Evolutionary conservation across 2,797 vertebrate species (phyloP).

Genomic region (Holocentrus rufus): DNA sequence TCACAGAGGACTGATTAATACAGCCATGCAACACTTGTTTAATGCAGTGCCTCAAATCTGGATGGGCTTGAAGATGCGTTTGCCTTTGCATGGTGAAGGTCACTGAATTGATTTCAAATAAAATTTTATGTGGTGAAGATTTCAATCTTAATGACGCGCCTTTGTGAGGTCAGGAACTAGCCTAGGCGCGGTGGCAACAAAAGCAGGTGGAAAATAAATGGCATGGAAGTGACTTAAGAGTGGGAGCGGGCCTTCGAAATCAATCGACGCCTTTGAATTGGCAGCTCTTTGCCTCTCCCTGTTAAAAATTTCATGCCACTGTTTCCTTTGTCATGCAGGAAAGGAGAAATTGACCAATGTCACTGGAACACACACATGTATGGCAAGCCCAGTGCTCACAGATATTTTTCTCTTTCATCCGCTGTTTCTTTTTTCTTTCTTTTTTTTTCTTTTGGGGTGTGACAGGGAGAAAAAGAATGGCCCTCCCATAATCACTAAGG

Average conservation of each 20-base stretch:
- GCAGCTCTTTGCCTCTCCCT: conserved; percentile 8
- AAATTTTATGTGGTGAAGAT: conserved; percentile 80
- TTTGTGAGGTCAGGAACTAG: conserved; percentile 75
- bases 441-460: too few relatives aligned
- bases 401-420: conserved; percentile 55
- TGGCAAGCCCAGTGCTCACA: conserved; percentile 48
- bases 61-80: conserved; percentile 61
- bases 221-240: conserved; percentile 43
- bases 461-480: conserved; percentile 69
- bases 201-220: conserved; percentile 72
- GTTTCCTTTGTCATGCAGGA: conserved; percentile 39
- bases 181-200: conserved; percentile 69
- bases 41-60: conserved; percentile 50
- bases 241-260: conserved; percentile 50
- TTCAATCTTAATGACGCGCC: conserved; percentile 80
- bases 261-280: conserved; percentile 45
- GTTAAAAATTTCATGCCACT: conserved; percentile 18
- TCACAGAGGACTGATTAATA: conserved; percentile 45
- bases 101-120: conserved; percentile 83
- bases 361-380: conserved; percentile 49
- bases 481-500: conserved; percentile 76
- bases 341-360: conserved; percentile 41
- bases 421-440: conserved; percentile 44
- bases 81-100: conserved; percentile 79
- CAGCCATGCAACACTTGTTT: conserved; percentile 62